Conservation (phyloP, 2,888 invertebrate genomes). For the Agelastica alni region DNA sequence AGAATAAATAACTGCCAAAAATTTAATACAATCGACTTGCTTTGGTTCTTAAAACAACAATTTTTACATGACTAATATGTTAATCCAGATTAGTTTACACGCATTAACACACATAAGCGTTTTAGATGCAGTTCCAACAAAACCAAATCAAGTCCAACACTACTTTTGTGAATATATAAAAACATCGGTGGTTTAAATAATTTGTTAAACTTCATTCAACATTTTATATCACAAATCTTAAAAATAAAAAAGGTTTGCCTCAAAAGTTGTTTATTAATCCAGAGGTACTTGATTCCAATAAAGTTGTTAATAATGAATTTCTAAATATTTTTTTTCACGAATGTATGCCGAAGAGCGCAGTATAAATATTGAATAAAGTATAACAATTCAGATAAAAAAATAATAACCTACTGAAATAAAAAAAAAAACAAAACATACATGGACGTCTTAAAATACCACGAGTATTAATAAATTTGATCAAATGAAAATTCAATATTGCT, state of each 20-base stretch:
- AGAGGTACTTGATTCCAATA: no score
- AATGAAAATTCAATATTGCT: not conserved
- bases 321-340: no score
- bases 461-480: not conserved
- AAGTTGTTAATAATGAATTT: no score
- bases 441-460: not conserved
- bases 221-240: no score
- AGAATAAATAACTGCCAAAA: constrained; percentile 6
- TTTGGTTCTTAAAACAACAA: not conserved
- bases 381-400: no score
- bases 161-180: constrained; percentile 1
- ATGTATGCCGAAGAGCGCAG: no score
- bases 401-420: no score
- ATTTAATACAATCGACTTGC: not conserved
- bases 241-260: no score
- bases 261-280: no score
- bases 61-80: not conserved
- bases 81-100: no score
- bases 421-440: not conserved
- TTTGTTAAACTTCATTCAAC: not conserved
- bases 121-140: not conserved
- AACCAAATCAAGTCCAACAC: not conserved
- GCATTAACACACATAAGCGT: not conserved
- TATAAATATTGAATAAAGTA: no score
- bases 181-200: not conserved